Evolutionary conservation across 2,888 invertebrate species (phyloP), one percentile per base, ranked within the genome.

Genomic region (Rhopalosiphum nymphaeae): DNA sequence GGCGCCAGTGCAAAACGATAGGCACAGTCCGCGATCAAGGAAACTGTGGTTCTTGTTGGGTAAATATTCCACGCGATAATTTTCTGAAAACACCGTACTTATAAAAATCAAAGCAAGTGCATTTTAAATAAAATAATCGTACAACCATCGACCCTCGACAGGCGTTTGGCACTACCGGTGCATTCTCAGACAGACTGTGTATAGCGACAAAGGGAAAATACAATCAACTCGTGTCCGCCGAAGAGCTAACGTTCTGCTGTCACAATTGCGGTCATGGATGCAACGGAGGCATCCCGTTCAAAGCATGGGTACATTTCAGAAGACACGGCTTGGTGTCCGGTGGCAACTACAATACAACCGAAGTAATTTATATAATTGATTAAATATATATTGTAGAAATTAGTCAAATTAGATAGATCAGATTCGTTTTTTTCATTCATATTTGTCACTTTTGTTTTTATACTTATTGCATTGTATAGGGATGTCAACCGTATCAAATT

Each of bases 1-100:
- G 98, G 98, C 97, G 98, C 0, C 95, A 98, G 95, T 99, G 99
- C 95, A 98, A 98, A 0, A 98, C 98, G 29, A 97, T 99, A 95
- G 96, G 96, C 91, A 97, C 98, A 96, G 97, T 98, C 94, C 96
- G 98, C 95, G 98, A 98, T 96, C 98, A 98, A 96, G 98, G 98
- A 36, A 97, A 98, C n/a, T 99, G 98, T 96, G 99, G 99, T 57
- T 11, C 78, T 26, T 67, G 67, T 67, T 67, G 67, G 78, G 78
- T 78, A 78, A 21, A 36, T 36, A 78, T 78, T 36, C 29, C 11
- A 5, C 10, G 3, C 29, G 7, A 67, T 3, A 26, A 61, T 61
- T 61, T 49, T 1, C 0, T 7, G 57, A 57, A 26, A 49, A 49
- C 49, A 49, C 49, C 0, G 7, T 25, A 25, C 25, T 0, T 1